phyloP scores from a whole-genome alignment of 2,888 invertebrate species.

The Deilephila elpenor region DNA sequence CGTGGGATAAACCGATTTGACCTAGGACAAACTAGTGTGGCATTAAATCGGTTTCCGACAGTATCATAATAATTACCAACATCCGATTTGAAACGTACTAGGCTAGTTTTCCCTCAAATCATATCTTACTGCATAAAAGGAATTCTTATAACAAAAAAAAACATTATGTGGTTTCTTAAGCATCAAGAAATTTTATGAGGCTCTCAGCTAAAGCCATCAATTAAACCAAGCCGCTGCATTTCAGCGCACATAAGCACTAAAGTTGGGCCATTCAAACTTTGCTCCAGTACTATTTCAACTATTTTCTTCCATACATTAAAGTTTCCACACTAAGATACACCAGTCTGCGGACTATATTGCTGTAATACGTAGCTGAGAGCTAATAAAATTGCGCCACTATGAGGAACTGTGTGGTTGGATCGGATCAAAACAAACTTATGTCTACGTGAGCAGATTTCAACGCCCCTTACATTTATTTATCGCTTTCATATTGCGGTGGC shows the following conservation, averaged over 20 bases:
- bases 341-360: conserved; percentile 24
- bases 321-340: conserved; percentile 24
- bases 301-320: conserved; percentile 37
- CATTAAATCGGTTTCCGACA: too few species aligned
- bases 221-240: background rate
- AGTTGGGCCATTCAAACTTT: conserved; percentile 22
- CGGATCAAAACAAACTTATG: conserved; percentile 3
- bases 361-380: background rate
- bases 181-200: conserved; percentile 3
- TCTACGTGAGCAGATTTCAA: conserved; percentile 2
- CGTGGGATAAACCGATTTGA: too few species aligned
- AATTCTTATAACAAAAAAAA: too few species aligned
- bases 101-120: too few species aligned
- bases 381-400: background rate
- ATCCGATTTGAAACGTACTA: too few species aligned
- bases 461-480: background rate
- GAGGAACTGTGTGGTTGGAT: background rate
- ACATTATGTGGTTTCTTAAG: too few species aligned
- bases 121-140: too few species aligned
- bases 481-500: background rate
- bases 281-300: conserved; percentile 41
- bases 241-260: conserved; percentile 24
- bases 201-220: conserved; percentile 8
- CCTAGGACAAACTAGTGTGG: too few species aligned
- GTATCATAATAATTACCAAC: too few species aligned